Conservation (phyloP, 2,113 vertebrate species). For the Cygnus atratus region DNA sequence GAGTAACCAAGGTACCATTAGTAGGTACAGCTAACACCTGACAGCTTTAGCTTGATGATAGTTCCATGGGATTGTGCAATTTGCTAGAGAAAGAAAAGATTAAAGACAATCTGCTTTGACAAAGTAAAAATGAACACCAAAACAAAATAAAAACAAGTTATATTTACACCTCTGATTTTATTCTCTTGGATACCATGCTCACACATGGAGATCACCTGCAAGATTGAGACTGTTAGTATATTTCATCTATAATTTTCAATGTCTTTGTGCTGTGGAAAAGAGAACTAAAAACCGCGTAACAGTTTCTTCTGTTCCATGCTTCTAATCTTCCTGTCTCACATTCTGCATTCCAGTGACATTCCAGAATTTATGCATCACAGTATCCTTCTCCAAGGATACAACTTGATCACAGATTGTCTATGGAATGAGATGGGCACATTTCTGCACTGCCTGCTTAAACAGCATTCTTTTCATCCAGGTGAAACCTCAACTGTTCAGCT, state of each 20-base stretch:
- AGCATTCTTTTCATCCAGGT: neutral
- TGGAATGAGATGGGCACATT: neutral
- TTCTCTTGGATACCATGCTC: neutral
- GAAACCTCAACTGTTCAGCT: neutral
- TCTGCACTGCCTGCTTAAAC: neutral
- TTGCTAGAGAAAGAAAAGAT: neutral
- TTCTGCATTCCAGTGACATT: neutral
- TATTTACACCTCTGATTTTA: neutral
- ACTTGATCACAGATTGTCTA: neutral
- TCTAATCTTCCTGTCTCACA: neutral
- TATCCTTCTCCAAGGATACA: neutral
- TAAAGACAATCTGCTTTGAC: neutral
- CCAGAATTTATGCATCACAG: neutral
- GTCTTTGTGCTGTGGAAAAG: neutral
- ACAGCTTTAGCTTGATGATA: neutral
- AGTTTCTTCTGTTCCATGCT: neutral
- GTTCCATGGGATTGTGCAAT: neutral
- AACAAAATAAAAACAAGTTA: neutral
- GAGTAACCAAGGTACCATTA: slow-evolving; percentile 18
- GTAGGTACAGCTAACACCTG: slow-evolving; percentile 47
- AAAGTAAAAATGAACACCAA: neutral
- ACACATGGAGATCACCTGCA: neutral
- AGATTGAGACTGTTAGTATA: neutral
- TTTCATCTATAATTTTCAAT: neutral
- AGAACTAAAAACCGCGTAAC: neutral